Conservation (phyloP, 2,797 vertebrate species). For the Cephalopachus bancanus region DNA sequence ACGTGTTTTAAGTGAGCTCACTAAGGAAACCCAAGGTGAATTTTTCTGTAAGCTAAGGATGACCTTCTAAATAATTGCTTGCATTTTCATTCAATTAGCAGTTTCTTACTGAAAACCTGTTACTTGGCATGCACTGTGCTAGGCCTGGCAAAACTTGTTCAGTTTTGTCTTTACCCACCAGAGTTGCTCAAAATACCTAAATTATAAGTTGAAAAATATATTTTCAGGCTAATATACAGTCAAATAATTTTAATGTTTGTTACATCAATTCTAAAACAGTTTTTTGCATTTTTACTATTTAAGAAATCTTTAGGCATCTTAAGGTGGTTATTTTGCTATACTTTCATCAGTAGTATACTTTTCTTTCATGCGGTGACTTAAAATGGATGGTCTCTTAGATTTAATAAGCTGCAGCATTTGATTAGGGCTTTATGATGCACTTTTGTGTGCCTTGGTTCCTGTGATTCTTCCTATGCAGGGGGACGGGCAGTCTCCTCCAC, state of each 20-base stretch:
- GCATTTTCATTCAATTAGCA: constrained; percentile 4
- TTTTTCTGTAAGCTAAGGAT: not conserved
- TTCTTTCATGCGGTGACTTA: not conserved
- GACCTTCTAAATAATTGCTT: not conserved
- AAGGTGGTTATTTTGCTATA: not conserved
- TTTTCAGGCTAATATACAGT: not conserved
- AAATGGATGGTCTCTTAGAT: constrained; percentile 16
- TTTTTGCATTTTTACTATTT: not conserved
- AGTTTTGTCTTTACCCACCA: not conserved
- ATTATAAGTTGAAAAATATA: not conserved
- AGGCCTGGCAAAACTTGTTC: not conserved
- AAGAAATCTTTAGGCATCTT: not conserved
- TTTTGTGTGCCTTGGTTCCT: not conserved
- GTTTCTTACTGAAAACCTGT: not conserved
- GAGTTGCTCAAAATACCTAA: not conserved
- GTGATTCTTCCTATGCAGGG: not conserved
- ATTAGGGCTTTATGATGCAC: not conserved
- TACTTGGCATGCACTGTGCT: not conserved
- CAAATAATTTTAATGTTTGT: constrained; percentile 18
- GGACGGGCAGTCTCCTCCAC: not conserved
- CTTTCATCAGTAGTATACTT: not conserved
- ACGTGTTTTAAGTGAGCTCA: not conserved
- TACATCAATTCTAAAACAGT: not conserved
- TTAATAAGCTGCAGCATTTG: not conserved
- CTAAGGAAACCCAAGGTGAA: not conserved